Evolutionary conservation across 2,888 invertebrate genomes (phyloP), one percentile per base, ranked within the genome.

Genomic region (Aricia artaxerxes): DNA sequence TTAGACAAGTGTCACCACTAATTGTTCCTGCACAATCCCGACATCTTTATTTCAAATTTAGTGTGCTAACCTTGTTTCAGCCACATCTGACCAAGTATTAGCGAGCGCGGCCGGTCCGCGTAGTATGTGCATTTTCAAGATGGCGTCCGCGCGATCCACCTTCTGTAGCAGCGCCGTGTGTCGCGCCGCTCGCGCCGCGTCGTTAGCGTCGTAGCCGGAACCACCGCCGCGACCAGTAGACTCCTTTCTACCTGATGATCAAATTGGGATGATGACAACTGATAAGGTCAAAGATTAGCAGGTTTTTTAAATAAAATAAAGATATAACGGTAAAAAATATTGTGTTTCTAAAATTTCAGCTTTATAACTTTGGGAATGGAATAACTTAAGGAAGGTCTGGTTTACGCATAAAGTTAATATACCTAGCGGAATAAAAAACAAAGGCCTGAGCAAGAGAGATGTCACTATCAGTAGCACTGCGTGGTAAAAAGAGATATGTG

Each of bases 121-220:
- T 84, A 95, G 94, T 79, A 96, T 91, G 83, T 96, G 95, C 84
- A 95, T 95, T 85, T 96, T 96, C 80, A 97, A 87, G 83, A 97
- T 96, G 80, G 95, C 94, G 90, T 97, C 97, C 0, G 96, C 96
- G 78, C 95, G 94, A 85, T 96, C 96, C 81, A 97, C 96, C 82
- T 96, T 96, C 83, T 96, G 92, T 82, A 97, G 89, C 80, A 97
- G 87, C 81, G 95, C 92, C 77, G 96, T 96, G 87, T 96, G 96
- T 76, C 95, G 95, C 35, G 95, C 95, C 69, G 95, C 94, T 78
- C 96, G 95, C 82, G 96, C 96, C 86, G 95, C 95, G 81, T 96
- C 96, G 88, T 95, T 83, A 89, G 95, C 88, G 89, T 94, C 89
- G 94, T 95, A 91, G 1, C 87, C 87, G 0, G 82, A 60, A 13